These are phyloP conservation scores for Girardinichthys multiradiatus DNA, from an alignment of 2,113 vertebrate species.

Conservation along the genomic window DNA sequence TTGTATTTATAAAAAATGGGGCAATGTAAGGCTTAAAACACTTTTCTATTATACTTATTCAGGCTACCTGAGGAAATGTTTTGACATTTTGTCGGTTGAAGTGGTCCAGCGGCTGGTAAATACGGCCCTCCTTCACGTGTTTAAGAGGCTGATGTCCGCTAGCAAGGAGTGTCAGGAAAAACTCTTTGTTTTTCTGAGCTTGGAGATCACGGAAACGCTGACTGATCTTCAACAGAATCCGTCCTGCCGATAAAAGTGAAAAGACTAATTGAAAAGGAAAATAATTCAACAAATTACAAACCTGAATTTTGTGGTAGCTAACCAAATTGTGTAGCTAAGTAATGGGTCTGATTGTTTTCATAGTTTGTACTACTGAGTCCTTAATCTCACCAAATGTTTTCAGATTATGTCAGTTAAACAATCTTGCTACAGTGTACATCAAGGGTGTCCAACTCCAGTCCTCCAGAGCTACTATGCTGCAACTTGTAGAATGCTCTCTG, in stretches of 20 bases:
- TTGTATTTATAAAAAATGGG: not conserved
- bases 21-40: not conserved
- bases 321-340: not conserved
- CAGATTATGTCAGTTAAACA: too few species aligned
- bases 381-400: too few species aligned
- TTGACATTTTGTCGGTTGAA: slow-evolving; percentile 70
- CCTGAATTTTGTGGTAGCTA: not conserved
- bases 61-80: slow-evolving; percentile 82
- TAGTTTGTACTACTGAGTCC: too few species aligned
- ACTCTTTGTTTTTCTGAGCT: slow-evolving; percentile 56
- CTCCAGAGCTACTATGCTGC: too few species aligned
- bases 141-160: not conserved
- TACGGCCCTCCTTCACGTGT: slow-evolving; percentile 41
- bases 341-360: not conserved
- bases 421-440: too few species aligned
- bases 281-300: not conserved
- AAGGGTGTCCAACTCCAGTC: too few species aligned
- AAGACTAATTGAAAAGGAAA: not conserved
- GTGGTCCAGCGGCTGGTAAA: slow-evolving; percentile 84
- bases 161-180: slow-evolving; percentile 6
- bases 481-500: too few species aligned
- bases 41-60: not conserved
- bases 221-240: slow-evolving; percentile 69
- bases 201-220: slow-evolving; percentile 55
- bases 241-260: slow-evolving; percentile 53